Conservation (phyloP, 2,113 vertebrate genomes). For the Trogon surrucura region DNA sequence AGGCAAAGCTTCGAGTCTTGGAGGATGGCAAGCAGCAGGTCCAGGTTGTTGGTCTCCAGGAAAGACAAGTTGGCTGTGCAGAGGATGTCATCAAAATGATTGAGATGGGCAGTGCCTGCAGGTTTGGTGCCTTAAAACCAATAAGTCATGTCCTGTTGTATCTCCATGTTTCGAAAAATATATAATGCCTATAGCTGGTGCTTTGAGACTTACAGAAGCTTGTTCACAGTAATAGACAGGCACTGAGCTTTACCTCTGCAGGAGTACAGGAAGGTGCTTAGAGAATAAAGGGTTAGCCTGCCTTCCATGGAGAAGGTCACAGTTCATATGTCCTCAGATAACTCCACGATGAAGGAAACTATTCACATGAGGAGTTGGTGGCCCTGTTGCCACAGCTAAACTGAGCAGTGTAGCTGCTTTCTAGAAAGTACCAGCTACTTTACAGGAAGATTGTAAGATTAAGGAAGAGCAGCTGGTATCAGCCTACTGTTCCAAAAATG, state of each 20-base stretch:
- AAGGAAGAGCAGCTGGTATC: background rate
- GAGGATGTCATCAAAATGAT: conserved; percentile 94
- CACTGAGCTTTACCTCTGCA: background rate
- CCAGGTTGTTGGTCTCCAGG: conserved; percentile 92
- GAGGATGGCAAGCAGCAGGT: conserved; percentile 95
- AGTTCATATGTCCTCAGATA: background rate
- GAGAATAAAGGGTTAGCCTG: background rate
- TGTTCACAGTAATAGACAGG: background rate
- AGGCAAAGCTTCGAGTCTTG: conserved; percentile 90
- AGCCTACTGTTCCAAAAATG: background rate
- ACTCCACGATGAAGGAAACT: background rate
- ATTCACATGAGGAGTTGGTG: background rate
- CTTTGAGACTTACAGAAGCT: background rate
- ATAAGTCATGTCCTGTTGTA: background rate
- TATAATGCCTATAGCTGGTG: background rate
- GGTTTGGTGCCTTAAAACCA: conserved; percentile 74
- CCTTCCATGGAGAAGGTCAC: background rate
- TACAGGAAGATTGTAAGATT: background rate
- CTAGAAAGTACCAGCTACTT: background rate
- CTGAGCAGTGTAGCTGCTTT: background rate
- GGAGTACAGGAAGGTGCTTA: background rate
- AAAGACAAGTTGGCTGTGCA: conserved; percentile 80
- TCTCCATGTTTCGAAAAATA: background rate
- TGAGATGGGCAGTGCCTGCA: conserved; percentile 88
- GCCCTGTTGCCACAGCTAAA: background rate